These are phyloP conservation scores for Phthorimaea operculella DNA, from an alignment of 1,140 invertebrate genomes.

Conservation along the genomic window DNA sequence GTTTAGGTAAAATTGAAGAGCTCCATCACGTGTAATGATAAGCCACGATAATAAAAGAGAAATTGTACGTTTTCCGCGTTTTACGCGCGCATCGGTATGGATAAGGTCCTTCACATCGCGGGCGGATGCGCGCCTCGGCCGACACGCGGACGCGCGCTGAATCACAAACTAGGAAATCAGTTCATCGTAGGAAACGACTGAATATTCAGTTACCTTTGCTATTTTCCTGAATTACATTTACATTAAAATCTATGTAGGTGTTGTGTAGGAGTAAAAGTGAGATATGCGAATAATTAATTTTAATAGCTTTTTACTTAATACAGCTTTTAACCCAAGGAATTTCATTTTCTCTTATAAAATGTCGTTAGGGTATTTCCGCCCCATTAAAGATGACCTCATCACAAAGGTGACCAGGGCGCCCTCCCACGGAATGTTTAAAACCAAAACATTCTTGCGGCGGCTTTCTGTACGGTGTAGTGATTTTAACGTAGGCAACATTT, in stretches of 20 bases:
- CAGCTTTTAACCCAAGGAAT: not conserved
- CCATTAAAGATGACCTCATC: not conserved
- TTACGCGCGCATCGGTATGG: slow-evolving; percentile 22
- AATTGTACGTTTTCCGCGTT: slow-evolving; percentile 23
- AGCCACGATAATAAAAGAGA: slow-evolving; percentile 24
- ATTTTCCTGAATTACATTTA: slow-evolving; percentile 27
- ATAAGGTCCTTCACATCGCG: slow-evolving; percentile 27
- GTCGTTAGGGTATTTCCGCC: not conserved
- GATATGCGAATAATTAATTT: not conserved
- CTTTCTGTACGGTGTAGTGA: not conserved
- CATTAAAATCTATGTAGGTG: slow-evolving; percentile 16
- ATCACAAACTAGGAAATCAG: slow-evolving; percentile 53
- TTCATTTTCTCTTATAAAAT: not conserved
- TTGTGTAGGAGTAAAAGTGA: not conserved
- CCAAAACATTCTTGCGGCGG: not conserved
- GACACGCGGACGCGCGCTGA: slow-evolving; percentile 42
- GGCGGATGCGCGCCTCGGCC: slow-evolving; percentile 33
- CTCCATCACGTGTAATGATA: slow-evolving; percentile 26
- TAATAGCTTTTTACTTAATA: not conserved
- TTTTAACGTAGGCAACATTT: too few species aligned
- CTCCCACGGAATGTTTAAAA: not conserved
- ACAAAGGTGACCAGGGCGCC: not conserved
- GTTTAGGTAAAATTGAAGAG: slow-evolving; percentile 23
- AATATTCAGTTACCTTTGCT: slow-evolving; percentile 34
- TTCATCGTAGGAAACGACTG: slow-evolving; percentile 38